Percentiles rank a stretch among this genome's conserved stretches.
These are phyloP conservation scores for Cephus spinipes DNA, from an alignment of 2,888 invertebrate genomes.

Conservation along the genomic window DNA sequence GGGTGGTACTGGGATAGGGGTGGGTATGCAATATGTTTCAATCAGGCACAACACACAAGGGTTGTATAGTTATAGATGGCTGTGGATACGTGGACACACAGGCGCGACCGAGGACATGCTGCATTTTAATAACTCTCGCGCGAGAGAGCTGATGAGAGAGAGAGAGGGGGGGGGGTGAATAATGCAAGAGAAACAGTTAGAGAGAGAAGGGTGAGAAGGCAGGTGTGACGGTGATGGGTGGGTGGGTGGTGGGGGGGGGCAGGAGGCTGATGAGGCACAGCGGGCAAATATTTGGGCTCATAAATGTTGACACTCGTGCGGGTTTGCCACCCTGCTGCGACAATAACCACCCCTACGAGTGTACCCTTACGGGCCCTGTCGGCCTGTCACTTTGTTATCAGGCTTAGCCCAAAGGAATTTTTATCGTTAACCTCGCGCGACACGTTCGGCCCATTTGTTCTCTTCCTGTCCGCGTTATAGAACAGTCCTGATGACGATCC, in stretches of 20 bases:
- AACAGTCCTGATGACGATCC: neutral
- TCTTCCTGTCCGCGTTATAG: neutral
- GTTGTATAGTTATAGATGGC: conserved; percentile 14
- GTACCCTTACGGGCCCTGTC: neutral
- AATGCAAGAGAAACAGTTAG: neutral
- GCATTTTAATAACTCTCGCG: neutral
- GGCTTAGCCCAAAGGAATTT: conserved; percentile 3
- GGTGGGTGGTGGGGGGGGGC: conserved; percentile 3
- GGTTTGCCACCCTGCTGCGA: conserved; percentile 11
- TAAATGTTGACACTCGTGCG: conserved; percentile 21
- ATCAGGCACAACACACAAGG: conserved; percentile 10
- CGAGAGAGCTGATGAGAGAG: neutral
- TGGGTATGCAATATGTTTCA: conserved; percentile 1
- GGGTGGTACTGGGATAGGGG: neutral
- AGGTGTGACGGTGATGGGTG: neutral
- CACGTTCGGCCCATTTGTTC: neutral
- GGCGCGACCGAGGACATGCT: neutral
- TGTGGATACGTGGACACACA: neutral
- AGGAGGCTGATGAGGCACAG: conserved; percentile 18
- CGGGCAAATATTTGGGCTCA: conserved; percentile 22
- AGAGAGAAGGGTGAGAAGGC: neutral
- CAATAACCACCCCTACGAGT: conserved; percentile 9
- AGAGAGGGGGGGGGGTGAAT: neutral
- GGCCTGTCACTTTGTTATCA: neutral
- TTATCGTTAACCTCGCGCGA: neutral